Base-by-base conservation (phyloP, 2,888 invertebrate species). In the Chirona hameri region DNA sequence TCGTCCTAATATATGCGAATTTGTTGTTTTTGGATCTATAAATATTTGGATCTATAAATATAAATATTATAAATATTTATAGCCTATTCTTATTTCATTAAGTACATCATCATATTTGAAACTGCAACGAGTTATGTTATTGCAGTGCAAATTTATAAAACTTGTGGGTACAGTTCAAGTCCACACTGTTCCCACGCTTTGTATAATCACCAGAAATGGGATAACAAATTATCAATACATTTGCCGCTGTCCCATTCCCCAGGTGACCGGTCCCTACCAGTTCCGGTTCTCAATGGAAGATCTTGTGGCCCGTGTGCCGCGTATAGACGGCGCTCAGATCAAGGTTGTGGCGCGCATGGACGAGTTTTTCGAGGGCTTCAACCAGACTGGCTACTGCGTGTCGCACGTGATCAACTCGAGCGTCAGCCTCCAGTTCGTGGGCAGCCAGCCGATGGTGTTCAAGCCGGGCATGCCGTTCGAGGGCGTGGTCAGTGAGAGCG, bases 381-480 rank as follows among this genome's bases (percentile, higher is more conserved):
- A 94, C 81, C 92, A 96, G 80, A 93, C 94, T 84, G 98, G 98
- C 0, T 95, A 93, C 89, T 94, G 97, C 24, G 93, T 93, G 83
- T 94, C 97, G 0, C 90, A 96, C 85, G 92, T 98, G 81, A 96
- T 93, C 87, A 96, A 96, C 89, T 95, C 96, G 0, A 94, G 94
- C 14, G 90, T 97, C 14, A 91, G 92, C 82, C 91, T 98, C 0
- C 91, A 92, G 65, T 96, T 98, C 88, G 90, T 98, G 3, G 98
- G 98, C 0, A 96, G 95, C 57, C 91, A 93, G 0, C 95, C 98
- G 14, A 96, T 98, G 88, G 93, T 98, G 27, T 98, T 98, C 89
- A 98, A 98, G 88, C 98, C 98, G 0, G 91, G 95, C 15, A 97
- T 98, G 94, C 95, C 97, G 0, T 94, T 96, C 86, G 93, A 93